Base-by-base conservation (phyloP, 2,113 vertebrate species). In the Colinus virginianus region DNA sequence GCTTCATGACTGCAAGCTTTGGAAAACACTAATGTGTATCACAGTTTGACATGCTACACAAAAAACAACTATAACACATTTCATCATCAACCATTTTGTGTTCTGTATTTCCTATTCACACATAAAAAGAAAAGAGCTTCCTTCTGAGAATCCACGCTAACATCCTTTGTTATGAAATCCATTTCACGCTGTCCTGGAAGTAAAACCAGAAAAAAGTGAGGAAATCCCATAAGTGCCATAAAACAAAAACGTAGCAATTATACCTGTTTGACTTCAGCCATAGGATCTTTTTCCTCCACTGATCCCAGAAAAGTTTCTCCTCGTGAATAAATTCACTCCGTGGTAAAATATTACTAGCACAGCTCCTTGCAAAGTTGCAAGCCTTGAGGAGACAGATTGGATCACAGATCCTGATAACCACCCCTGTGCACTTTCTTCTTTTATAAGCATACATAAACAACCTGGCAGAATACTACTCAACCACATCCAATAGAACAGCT, bases 201-300 rank as follows among this genome's bases (percentile, higher is more conserved):
- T 36, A 28, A 3, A 22, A 21, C 17, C 20, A 84, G 43, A 18
- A 79, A 40, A 9, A 56, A 12, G 5, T 2, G 2, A 40, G 48
- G 40, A 56, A 30, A 22, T 48, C 23, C 12, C 26, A 6, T 13
- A 53, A 2, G 5, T 19, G 0, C 6, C 43, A 3, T 0, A 32
- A 5, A 11, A 82, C 38, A 82, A 40, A 1, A 9, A 42, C 16
- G 17, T 7, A 22, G 25, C 8, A 51, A 23, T 26, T 43, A 46
- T 0, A 45, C 11, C 5, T 55, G 8, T 25, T 55, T 26, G 5
- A 48, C 49, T 72, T 61, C 23, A 53, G 18, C 40, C 7, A 1
- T 9, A 7, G 58, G 43, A 22, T 20, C 5, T 48, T 72, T 58
- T 72, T 34, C 34, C 77, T 18, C n/a, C 49, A 8, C 1, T 49